A percentile compares a stretch with the other conserved stretches of the same genome.
phyloP scores from a whole-genome alignment of 2,797 vertebrate species.

The Cirrhinus mrigala region DNA sequence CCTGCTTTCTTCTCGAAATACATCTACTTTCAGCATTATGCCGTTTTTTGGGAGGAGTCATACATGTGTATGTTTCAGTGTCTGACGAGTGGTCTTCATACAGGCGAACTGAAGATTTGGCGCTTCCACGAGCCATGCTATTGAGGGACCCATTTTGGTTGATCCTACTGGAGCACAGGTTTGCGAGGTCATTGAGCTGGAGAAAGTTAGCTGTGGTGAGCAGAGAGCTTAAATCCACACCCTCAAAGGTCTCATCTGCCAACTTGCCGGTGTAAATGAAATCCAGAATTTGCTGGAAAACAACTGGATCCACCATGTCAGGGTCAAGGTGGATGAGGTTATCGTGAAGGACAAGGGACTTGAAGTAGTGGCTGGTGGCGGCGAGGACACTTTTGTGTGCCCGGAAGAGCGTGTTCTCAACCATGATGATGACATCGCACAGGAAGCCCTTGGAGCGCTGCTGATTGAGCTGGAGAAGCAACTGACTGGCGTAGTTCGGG shows the following conservation, averaged over 20 bases:
- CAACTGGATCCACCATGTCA: constrained; percentile 95
- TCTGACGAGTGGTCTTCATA: constrained; percentile 55
- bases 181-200: constrained; percentile 96
- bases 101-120: constrained; percentile 48
- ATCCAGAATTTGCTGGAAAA: constrained; percentile 97
- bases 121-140: constrained; percentile 79
- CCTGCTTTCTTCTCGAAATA: constrained; percentile 77
- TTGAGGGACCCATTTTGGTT: constrained; percentile 76
- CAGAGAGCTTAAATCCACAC: constrained; percentile 91
- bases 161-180: constrained; percentile 95
- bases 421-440: constrained; percentile 98
- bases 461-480: constrained; percentile 99
- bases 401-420: constrained; percentile 97
- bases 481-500: constrained; percentile 99
- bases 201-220: constrained; percentile 99
- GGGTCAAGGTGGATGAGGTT: constrained; percentile 99
- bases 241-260: constrained; percentile 84
- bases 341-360: constrained; percentile 97
- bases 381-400: constrained; percentile 98
- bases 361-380: constrained; percentile 98
- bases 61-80: constrained; percentile 43
- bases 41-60: constrained; percentile 61
- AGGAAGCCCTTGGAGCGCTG: constrained; percentile 99
- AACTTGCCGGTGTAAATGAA: constrained; percentile 99
- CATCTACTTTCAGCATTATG: constrained; percentile 84